Percentiles rank a stretch among this genome's conserved stretches.
These are phyloP conservation scores for Enteromius afrohamiltoni DNA, from an alignment of 2,797 vertebrate genomes.

Conservation along the genomic window DNA sequence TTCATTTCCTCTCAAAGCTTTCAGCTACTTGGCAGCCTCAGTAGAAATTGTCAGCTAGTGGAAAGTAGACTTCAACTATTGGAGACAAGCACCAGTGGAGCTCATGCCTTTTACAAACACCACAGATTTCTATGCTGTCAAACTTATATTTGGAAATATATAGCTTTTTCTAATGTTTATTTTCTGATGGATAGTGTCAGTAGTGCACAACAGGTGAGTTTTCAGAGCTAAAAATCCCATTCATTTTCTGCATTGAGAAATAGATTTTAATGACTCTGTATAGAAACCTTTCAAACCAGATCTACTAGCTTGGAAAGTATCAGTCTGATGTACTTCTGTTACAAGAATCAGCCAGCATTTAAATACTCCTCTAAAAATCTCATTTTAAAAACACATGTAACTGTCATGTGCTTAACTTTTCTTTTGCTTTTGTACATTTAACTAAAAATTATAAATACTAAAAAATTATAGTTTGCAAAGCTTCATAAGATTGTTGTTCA, in stretches of 20 bases:
- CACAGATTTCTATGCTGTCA: not conserved
- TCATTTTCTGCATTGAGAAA: not conserved
- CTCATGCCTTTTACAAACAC: slow-evolving; percentile 8
- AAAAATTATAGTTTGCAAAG: not conserved
- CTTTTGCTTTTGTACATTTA: not conserved
- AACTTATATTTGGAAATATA: slow-evolving; percentile 4
- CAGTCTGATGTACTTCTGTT: not conserved
- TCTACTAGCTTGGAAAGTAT: not conserved
- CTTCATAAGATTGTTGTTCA: not conserved
- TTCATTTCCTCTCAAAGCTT: slow-evolving; percentile 17
- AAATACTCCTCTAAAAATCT: not conserved
- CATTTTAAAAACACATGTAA: not conserved
- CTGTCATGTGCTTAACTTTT: not conserved
- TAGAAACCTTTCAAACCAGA: not conserved
- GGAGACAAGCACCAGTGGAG: slow-evolving; percentile 16
- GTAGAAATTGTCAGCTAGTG: slow-evolving; percentile 14
- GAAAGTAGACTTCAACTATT: not conserved
- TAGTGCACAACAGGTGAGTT: not conserved
- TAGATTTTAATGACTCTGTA: not conserved
- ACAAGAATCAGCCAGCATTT: not conserved
- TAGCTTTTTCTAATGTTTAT: not conserved
- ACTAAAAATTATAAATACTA: not conserved
- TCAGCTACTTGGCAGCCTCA: slow-evolving; percentile 27
- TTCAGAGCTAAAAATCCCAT: not conserved
- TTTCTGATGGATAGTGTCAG: not conserved